A percentile compares a stretch with the other conserved stretches of the same genome.
phyloP scores from a whole-genome alignment of 2,888 invertebrate species.

The Drosophila maculinotata region DNA sequence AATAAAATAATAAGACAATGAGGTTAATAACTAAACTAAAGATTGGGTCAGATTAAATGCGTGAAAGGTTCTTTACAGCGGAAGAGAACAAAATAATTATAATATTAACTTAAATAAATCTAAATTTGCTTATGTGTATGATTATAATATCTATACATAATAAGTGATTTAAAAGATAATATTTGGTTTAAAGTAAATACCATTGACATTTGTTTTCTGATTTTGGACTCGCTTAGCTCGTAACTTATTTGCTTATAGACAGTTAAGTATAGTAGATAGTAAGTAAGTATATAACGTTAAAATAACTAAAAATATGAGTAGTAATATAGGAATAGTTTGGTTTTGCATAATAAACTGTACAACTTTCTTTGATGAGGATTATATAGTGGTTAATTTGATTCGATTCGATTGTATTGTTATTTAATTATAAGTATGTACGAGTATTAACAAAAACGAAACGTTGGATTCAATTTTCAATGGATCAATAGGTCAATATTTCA shows the following conservation, averaged over 20 bases:
- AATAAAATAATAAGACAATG: conserved; percentile 3
- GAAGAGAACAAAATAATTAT: no score
- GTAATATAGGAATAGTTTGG: conserved; percentile 37
- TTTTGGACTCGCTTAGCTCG: conserved; percentile 34
- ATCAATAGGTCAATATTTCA: conserved; percentile 40
- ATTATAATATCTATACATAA: no score
- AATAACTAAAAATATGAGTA: conserved; percentile 34
- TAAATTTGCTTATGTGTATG: no score
- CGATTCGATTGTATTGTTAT: conserved; percentile 49
- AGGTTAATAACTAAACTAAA: conserved; percentile 2
- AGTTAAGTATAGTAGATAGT: conserved; percentile 6
- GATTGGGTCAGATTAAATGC: neutral
- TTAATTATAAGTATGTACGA: conserved; percentile 49
- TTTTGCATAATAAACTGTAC: conserved; percentile 55
- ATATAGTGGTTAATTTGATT: conserved; percentile 41
- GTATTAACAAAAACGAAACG: conserved; percentile 60
- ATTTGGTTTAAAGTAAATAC: neutral
- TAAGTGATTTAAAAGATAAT: neutral
- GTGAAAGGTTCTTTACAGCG: neutral
- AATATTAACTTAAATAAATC: no score
- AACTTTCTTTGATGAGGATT: conserved; percentile 51
- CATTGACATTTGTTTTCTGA: conserved; percentile 43
- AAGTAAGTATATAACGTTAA: conserved; percentile 30
- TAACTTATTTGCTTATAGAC: conserved; percentile 25
- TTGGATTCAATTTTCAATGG: conserved; percentile 40